Conservation (phyloP, 2,113 vertebrate genomes). For the Cairina moschata region DNA sequence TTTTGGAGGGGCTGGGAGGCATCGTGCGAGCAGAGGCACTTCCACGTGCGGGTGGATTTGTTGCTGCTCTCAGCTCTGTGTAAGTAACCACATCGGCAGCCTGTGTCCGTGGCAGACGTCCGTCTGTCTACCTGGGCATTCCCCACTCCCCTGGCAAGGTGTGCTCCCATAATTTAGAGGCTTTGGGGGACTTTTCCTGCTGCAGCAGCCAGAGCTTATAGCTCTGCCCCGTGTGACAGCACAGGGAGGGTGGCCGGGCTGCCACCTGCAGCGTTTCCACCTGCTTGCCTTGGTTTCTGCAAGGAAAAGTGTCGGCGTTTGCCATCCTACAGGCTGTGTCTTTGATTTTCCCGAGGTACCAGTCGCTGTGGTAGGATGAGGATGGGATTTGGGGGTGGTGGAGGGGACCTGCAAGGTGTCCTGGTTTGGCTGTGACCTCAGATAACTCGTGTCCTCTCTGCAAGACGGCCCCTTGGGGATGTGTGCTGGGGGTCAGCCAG, state of each 20-base stretch:
- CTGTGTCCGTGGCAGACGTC: fast-evolving
- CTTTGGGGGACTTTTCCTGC: neutral
- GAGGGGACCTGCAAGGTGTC: too few relatives aligned
- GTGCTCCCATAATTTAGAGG: neutral
- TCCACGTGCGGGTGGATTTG: fast-evolving
- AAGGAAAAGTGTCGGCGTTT: fast-evolving
- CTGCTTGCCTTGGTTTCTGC: neutral
- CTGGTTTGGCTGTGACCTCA: neutral
- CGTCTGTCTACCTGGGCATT: fast-evolving
- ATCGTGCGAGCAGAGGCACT: neutral
- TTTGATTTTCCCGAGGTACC: neutral
- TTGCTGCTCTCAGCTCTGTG: neutral
- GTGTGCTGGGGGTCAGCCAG: neutral
- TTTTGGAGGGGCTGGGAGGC: neutral
- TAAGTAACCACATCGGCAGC: neutral
- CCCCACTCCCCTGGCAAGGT: neutral
- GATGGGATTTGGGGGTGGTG: neutral
- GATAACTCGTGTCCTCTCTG: neutral
- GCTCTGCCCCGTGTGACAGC: too few relatives aligned
- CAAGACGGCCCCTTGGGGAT: neutral
- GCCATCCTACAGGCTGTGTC: fast-evolving
- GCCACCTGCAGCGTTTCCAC: neutral
- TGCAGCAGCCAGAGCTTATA: too few relatives aligned
- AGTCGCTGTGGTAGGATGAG: neutral
- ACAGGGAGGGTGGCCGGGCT: too few relatives aligned